Evolutionary conservation across 2,797 vertebrate species (phyloP), one percentile per base, ranked within the genome.

Genomic region (Danio choprae): DNA sequence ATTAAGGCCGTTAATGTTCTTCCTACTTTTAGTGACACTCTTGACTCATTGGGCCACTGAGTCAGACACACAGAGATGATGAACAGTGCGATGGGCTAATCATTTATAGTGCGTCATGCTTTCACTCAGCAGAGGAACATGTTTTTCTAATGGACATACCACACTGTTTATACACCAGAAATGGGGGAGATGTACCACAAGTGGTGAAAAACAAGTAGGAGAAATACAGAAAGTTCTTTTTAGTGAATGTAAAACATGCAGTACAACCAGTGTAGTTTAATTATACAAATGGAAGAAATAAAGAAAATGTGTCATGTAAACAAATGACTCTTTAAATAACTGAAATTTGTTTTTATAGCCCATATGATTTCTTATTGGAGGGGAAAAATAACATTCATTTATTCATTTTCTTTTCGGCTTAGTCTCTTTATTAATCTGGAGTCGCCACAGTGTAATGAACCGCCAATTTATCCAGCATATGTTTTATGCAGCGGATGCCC

Each of bases 31-130:
- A 58, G 22, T 40, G 22, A 16, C 10, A 36, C 63, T 77, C 76
- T 41, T 70, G 76, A 81, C 40, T 73, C 58, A 83, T 11, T 36
- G 46, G 18, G 36, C 11, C 40, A 70, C 50, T 70, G 70, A 75
- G 62, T 84, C 56, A 58, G 65, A 29, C 41, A 44, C 41, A 69
- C 53, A 5, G 63, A 50, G 29, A 68, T 41, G 15, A 62, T 43
- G 38, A 43, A 48, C 12, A 15, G 44, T 6, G 15, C 67, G 16
- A 72, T 5, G 12, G 16, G 36, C 58, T 40, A 36, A 67, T 18
- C 18, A 58, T 80, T 68, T 41, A 63, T 22, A 71, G 22, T 64
- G 22, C 5, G 5, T 43, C 50, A 20, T 40, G 11, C 56, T 64
- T 77, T 22, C 29, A 59, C 55, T 59, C 36, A 20, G 53, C 38